Base-by-base conservation (phyloP, 2,888 invertebrate species). In the Beris morrisii region DNA sequence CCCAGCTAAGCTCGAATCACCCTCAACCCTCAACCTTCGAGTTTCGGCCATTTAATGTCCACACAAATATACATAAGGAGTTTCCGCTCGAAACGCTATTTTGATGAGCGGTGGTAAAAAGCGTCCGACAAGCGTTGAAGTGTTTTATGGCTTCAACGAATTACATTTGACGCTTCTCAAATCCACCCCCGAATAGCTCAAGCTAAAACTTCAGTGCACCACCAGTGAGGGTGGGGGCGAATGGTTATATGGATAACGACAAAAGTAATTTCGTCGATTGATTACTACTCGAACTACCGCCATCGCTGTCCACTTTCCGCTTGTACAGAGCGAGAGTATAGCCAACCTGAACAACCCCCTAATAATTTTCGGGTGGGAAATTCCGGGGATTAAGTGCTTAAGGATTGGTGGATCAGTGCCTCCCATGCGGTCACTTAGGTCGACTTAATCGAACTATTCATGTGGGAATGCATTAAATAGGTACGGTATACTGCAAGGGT, bases 131-230 rank as follows among this genome's bases (percentile, higher is more conserved):
- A 69, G 67, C 69, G 67, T 69, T 64, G 69, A 67, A 67, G 69
- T 69, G 67, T 69, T 69, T 69, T 69, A 69, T 67, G 69, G 69
- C 63, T 69, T 69, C 65, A 57, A 57, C 65, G 61, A 61, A 61
- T 61, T 61, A 52, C 43, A 52, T 52, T 50, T 61, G 50, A 61
- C 61, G 57, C 57, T 52, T 63, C 57, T 53, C 38, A 52, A 63
- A 57, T 50, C 2, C 15, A 50, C 50, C 6, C 9, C 61, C 38
- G 4, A 32, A 54, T 32, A 48, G n/a, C 48, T 6, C 15, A 15
- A 6, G 12, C 50, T 22, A 52, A 28, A 5, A 53, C 22, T 53
- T 11, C 58, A 31, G 15, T n/a, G 13, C 48, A 22, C 9, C 6
- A 43, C 1, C 13, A 2, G 11, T 5, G 46, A 56, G 58, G 58